Conservation (phyloP, 2,797 vertebrate genomes). For the Anas bernieri region DNA sequence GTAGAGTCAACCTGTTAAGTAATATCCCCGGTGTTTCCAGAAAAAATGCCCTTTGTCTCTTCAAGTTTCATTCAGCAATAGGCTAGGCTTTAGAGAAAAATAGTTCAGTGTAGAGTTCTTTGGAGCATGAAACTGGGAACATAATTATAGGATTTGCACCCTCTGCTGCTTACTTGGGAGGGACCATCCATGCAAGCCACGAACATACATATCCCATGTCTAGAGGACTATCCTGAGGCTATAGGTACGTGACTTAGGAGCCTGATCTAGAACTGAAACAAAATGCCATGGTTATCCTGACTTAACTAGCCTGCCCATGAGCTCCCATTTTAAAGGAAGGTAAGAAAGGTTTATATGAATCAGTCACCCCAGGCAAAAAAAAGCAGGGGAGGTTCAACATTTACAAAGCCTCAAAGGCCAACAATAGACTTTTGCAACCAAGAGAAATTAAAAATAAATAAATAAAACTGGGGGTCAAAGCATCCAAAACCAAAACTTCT, state of each 20-base stretch:
- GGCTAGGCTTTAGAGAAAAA: not conserved
- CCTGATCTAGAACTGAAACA: not conserved
- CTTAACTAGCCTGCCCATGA: not conserved
- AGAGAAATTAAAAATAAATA: not conserved
- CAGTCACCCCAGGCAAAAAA: not conserved
- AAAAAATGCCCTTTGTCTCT: not conserved
- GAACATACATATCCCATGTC: not conserved
- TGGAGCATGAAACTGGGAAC: not conserved
- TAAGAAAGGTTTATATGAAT: not conserved
- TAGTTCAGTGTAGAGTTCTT: not conserved
- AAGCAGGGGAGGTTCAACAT: conserved; percentile 18
- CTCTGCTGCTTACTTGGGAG: not conserved
- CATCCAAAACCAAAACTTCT: not conserved
- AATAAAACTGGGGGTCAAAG: not conserved
- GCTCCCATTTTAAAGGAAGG: not conserved
- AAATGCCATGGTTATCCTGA: not conserved
- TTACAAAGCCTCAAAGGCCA: not conserved
- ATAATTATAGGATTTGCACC: not conserved
- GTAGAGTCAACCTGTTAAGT: not conserved
- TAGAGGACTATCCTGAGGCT: not conserved
- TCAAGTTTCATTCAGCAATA: not conserved
- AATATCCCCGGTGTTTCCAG: not conserved
- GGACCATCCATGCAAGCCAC: not conserved
- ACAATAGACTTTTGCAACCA: not conserved
- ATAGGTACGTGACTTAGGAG: not conserved